phyloP scores from a whole-genome alignment of 2,797 vertebrate species.

The Acanthurus lineatus region DNA sequence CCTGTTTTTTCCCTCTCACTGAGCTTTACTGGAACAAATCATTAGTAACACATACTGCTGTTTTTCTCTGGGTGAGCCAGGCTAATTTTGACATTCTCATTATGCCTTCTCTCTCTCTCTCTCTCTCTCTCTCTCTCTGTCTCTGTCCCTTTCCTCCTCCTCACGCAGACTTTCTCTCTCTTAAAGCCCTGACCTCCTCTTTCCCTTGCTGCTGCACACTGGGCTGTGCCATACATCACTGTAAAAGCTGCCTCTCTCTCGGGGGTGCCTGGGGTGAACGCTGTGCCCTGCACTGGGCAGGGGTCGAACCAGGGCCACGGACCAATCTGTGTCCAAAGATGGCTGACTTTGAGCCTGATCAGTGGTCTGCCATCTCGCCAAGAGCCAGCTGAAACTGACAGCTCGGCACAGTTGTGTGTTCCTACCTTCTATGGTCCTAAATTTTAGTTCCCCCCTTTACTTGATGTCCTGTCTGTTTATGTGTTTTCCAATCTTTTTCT shows the following conservation, averaged over 20 bases:
- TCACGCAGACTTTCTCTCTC: conserved; percentile 37
- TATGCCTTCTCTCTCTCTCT: conserved; percentile 59
- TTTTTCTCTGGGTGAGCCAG: conserved; percentile 67
- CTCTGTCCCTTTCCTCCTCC: conserved; percentile 26
- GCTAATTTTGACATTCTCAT: conserved; percentile 76
- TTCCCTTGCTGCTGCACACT: conserved; percentile 41
- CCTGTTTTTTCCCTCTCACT: conserved; percentile 40
- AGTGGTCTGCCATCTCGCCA: conserved; percentile 18
- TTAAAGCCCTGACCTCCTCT: conserved; percentile 42
- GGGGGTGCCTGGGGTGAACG: conserved; percentile 29
- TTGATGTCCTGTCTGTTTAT: conserved; percentile 18
- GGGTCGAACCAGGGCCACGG: conserved; percentile 35
- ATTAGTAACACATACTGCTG: conserved; percentile 71
- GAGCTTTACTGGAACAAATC: conserved; percentile 68
- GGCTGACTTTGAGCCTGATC: conserved; percentile 14
- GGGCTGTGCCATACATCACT: conserved; percentile 57
- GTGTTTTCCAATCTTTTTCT: conserved; percentile 25
- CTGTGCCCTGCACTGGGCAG: conserved; percentile 16
- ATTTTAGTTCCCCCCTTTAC: conserved; percentile 14
- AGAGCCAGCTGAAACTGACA: conserved; percentile 30
- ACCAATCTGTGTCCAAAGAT: conserved; percentile 31
- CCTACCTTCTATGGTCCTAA: conserved; percentile 5
- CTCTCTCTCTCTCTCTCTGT: conserved; percentile 24
- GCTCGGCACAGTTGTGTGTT: conserved; percentile 2
- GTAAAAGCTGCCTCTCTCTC: conserved; percentile 40